Evolutionary conservation across 1,140 invertebrate genomes (phyloP), one percentile per base, ranked within the genome.

Genomic region (Bombus balteatus): DNA sequence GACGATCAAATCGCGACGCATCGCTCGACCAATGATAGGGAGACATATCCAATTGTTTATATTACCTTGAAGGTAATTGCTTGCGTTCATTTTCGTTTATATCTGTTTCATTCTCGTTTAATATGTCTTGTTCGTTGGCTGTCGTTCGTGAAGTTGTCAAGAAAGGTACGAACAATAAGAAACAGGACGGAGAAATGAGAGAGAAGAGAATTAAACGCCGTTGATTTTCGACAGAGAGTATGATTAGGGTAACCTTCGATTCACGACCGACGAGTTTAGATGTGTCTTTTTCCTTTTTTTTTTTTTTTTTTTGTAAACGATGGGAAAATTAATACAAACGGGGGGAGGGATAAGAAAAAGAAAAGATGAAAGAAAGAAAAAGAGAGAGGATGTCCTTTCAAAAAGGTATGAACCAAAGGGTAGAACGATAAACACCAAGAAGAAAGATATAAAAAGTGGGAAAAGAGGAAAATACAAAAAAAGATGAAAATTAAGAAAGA

Each of bases 161-260:
- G 13, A 13, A 41, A 28, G 5, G 10, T 39, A 25, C 4, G 28
- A 15, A 41, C 3, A 8, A 41, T 41, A 1, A 28, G 34, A n/a
- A 28, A 22, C 9, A 22, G 4, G 3, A 22, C 10, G 18, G 18
- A 65, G 12, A 47, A 18, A 43, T 3, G 68, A 13, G 37, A 41
- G 34, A 41, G n/a, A 18, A 66, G 5, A 59, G 4, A 66, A 53
- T 76, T 70, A 83, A 57, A 78, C 59, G 62, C 83, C 88, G 83
- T 88, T 93, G 91, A 92, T 90, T 86, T 92, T 92, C 87, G 88
- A 92, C 75, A 91, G 86, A 73, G 28, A 68, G 80, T 73, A 81
- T 32, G 71, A 87, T 85, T 81, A 9, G 71, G n/a, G 57, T 39
- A 66, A 39, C 34, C 32, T 47, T 66, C 59, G 82, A 83, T 83